A percentile compares a stretch with the other conserved stretches of the same genome.
phyloP scores from a whole-genome alignment of 1,140 invertebrate genomes.

The Drosophila aff. region DNA sequence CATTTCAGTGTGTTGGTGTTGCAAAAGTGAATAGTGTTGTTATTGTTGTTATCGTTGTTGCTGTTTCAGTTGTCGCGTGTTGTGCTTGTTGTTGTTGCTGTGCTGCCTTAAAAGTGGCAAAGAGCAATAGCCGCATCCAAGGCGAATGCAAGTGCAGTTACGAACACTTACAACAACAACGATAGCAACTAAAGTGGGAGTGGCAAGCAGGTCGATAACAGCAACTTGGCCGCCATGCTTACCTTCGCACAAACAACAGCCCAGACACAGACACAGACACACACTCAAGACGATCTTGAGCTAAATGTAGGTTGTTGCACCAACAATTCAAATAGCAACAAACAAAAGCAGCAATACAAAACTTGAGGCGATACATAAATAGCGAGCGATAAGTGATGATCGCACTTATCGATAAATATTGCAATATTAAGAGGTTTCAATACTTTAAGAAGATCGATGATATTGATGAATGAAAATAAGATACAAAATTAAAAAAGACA shows the following conservation, averaged over 20 bases:
- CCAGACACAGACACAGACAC: constrained; percentile 18
- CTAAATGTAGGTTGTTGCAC: constrained; percentile 84
- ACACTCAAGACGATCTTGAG: constrained; percentile 73
- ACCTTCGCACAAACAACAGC: constrained; percentile 46
- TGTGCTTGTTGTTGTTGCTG: constrained; percentile 34
- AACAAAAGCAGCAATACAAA: constrained; percentile 36
- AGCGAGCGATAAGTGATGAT: constrained; percentile 15
- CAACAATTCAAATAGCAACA: constrained; percentile 31
- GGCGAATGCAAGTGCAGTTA: constrained; percentile 73
- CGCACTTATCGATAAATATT: background rate
- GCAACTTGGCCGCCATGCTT: constrained; percentile 60
- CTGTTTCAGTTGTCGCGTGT: constrained; percentile 47
- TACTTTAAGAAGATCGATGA: too few species aligned
- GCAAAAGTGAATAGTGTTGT: constrained; percentile 50
- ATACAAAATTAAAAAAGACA: too few species aligned
- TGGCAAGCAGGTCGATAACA: constrained; percentile 65
- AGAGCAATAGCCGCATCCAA: constrained; percentile 81
- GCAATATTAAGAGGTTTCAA: background rate
- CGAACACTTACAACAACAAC: constrained; percentile 28
- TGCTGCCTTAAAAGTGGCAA: constrained; percentile 74
- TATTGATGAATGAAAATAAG: too few species aligned
- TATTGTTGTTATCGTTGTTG: constrained; percentile 15
- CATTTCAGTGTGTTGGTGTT: constrained; percentile 13
- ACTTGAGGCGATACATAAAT: constrained; percentile 23
- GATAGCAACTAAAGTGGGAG: constrained; percentile 46